Evolutionary conservation across 2,888 invertebrate species (phyloP), one percentile per base, ranked within the genome.

Genomic region (Cosmia pyralina): DNA sequence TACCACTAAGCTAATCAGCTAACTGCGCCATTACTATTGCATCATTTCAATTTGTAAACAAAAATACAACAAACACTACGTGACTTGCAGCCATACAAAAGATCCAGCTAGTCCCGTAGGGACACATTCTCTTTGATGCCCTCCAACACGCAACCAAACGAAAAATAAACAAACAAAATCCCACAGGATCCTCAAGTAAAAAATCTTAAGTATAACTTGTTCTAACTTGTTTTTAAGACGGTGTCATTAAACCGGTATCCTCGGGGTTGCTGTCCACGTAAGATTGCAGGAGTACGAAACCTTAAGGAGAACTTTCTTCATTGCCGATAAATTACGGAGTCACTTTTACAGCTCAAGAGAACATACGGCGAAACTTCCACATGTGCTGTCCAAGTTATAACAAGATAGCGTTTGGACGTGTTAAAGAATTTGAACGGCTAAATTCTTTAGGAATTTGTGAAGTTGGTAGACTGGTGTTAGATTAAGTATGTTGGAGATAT

Each of bases 261-360:
- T 79, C 72, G 64, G 65, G 79, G 72, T 73, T 85, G 75, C 83
- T 66, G 84, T 85, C 81, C 92, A 92, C 93, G 93, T 93, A 88
- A 94, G 93, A 95, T 94, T 93, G 92, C 91, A 89, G 89, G 78
- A 86, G 85, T 57, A 63, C 62, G 85, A 70, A 90, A 89, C 91
- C 90, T 89, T 89, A 88, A 89, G 91, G 81, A 86, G 89, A 94
- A 95, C 89, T 96, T 94, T 89, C 89, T 91, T 92, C 92, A 91
- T 92, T 89, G 91, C 90, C 94, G 91, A 96, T 96, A 96, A 96
- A 96, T 96, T 95, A 94, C 91, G 85, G 86, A 95, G 94, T 95
- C 95, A 93, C 93, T 94, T 94, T 95, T 94, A 94, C 94, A 95
- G 94, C 95, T 94, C 91, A 91, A 83, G 88, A 89, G 93, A 94